Percentiles rank a stretch among this genome's conserved stretches.
Evolutionary conservation across 2,113 vertebrate species (phyloP).

Genomic region (Sphyrna mokarran): DNA sequence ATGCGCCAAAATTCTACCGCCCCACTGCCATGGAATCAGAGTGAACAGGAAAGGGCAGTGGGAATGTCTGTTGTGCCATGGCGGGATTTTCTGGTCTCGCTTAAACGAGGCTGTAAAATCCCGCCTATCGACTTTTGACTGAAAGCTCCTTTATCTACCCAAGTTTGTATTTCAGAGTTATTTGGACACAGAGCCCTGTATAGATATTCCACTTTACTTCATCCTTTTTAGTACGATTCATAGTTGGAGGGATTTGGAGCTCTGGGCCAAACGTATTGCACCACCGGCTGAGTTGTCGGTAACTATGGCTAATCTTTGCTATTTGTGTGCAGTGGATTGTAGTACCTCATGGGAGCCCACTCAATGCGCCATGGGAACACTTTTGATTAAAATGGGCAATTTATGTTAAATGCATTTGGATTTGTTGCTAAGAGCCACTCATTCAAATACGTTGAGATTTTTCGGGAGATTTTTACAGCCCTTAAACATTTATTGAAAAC

Average conservation of each 20-base stretch:
- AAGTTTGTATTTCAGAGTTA: neutral
- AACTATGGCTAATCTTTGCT: neutral
- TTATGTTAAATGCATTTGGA: neutral
- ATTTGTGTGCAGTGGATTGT: neutral
- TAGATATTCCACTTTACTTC: neutral
- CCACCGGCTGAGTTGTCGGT: neutral
- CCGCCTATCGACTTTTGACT: neutral
- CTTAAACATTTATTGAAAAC: slow-evolving; percentile 13
- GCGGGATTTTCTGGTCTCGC: too few relatives aligned
- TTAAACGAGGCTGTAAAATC: too few relatives aligned
- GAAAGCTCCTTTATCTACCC: neutral
- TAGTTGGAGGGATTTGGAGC: neutral
- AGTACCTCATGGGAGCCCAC: neutral
- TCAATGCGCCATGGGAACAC: neutral
- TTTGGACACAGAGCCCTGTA: neutral
- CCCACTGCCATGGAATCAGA: too few relatives aligned
- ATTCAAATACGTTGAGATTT: neutral
- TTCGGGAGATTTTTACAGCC: neutral
- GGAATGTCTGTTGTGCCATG: too few relatives aligned
- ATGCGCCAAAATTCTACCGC: too few relatives aligned
- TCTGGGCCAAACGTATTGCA: neutral
- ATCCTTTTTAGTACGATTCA: neutral
- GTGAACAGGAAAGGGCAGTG: too few relatives aligned
- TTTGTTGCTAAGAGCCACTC: slow-evolving; percentile 25
- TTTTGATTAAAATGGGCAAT: neutral